Percentiles rank a stretch among this genome's conserved stretches.
Conservation (phyloP, 2,888 invertebrate species). For the Drosophila neotestacea region DNA sequence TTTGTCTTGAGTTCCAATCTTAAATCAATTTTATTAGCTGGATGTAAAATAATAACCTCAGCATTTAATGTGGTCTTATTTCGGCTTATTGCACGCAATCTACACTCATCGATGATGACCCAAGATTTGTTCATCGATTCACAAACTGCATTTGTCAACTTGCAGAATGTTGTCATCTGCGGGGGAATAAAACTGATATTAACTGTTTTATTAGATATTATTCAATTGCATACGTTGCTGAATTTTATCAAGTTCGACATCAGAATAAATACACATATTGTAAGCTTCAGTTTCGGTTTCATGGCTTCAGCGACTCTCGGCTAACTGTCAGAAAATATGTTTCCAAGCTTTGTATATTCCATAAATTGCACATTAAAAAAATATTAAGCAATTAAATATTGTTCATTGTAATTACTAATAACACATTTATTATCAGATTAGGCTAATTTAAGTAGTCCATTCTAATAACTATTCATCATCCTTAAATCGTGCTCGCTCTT, state of each 20-base stretch:
- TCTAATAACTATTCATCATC: too few species aligned
- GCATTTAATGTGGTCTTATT: constrained; percentile 21
- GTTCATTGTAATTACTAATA: not conserved
- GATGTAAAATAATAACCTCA: not conserved
- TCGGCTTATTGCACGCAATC: constrained; percentile 33
- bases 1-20: constrained; percentile 21
- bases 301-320: constrained; percentile 4
- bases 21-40: not conserved
- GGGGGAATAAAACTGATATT: not conserved
- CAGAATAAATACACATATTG: not conserved
- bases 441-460: too few species aligned
- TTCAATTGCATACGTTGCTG: constrained; percentile 1
- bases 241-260: constrained; percentile 1
- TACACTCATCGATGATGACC: constrained; percentile 26
- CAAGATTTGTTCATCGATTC: constrained; percentile 31
- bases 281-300: not conserved
- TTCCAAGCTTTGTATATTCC: not conserved
- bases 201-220: not conserved
- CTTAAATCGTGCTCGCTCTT: too few species aligned
- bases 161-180: constrained; percentile 18
- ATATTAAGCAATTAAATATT: not conserved
- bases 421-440: not conserved
- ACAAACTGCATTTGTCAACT: constrained; percentile 45
- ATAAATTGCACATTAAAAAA: not conserved
- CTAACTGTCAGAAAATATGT: not conserved